Base-by-base conservation (phyloP, 2,797 vertebrate genomes). In the Chanos chanos region DNA sequence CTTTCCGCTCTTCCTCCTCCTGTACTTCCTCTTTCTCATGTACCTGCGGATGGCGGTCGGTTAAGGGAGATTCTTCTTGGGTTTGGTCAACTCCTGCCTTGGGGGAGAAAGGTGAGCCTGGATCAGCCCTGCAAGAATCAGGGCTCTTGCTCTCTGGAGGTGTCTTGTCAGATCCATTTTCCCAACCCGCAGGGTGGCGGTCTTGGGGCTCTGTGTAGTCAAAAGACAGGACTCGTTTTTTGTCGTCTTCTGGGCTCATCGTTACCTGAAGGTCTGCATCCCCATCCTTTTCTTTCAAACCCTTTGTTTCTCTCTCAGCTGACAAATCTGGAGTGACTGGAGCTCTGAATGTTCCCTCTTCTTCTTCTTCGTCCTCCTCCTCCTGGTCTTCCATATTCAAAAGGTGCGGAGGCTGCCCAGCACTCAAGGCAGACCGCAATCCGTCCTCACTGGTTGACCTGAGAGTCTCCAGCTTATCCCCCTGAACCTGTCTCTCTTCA, bases 191-290 rank as follows among this genome's bases (percentile, higher is more conserved):
- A 34, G 30, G 48, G 13, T 19, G 49, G 13, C 18, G 63, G n/a
- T 60, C 54, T n/a, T 70, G 67, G 4, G 70, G 68, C 58, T 81
- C 80, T 0, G 76, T 77, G 66, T 82, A 81, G 64, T 81, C 80
- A 31, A 81, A 81, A 2, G 80, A 81, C 2, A 80, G 64, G 2
- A 60, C 77, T 33, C 72, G 64, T 50, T 72, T 74, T 43, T 75
- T 81, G n/a, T 66, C 74, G 61, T 79, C 79, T 22, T 76, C 73
- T 45, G 56, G 64, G 15, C 58, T 66, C 43, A 76, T 56, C 15
- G 65, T 49, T 8, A 48, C 37, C 43, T 62, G 66, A 39, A 25
- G 6, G 36, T 43, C 15, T 6, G 41, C 24, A 45, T 63, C 18
- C 5, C 31, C 18, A 13, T 36, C 31, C 39, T 71, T n/a, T n/a